These are phyloP conservation scores for Rhabdophis nuchalis DNA, from an alignment of 2,797 vertebrate genomes.

Conservation along the genomic window DNA sequence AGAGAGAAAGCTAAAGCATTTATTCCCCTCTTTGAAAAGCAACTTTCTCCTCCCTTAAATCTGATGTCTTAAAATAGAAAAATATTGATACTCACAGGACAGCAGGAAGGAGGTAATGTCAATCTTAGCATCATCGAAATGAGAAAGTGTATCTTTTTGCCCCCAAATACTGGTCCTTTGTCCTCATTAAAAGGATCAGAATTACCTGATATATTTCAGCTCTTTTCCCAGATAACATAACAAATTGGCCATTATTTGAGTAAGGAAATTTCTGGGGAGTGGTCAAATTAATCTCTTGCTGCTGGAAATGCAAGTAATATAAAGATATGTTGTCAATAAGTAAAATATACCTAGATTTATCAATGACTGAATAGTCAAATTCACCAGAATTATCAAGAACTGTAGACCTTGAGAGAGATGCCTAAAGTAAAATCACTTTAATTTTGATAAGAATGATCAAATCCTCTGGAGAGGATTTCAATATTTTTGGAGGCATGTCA, in stretches of 20 bases:
- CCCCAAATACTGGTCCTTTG: neutral
- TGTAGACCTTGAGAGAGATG: neutral
- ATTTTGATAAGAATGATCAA: neutral
- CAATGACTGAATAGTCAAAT: neutral
- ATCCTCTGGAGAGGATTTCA: neutral
- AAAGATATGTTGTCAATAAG: neutral
- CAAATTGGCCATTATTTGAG: neutral
- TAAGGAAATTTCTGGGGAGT: neutral
- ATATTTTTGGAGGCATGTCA: neutral
- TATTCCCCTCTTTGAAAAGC: constrained; percentile 39
- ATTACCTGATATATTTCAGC: neutral
- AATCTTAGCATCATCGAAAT: neutral
- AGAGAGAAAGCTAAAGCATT: constrained; percentile 16
- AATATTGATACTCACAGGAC: neutral
- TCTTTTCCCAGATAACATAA: neutral
- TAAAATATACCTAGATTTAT: neutral
- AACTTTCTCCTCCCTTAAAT: neutral
- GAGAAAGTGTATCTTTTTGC: neutral
- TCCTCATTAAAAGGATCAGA: neutral
- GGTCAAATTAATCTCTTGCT: neutral
- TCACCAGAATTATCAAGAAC: neutral
- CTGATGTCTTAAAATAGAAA: neutral
- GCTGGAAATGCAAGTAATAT: neutral
- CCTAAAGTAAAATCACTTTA: neutral
- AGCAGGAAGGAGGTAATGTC: neutral